Base-by-base conservation (phyloP, 2,797 vertebrate species). In the Coccyzus lansbergi region DNA sequence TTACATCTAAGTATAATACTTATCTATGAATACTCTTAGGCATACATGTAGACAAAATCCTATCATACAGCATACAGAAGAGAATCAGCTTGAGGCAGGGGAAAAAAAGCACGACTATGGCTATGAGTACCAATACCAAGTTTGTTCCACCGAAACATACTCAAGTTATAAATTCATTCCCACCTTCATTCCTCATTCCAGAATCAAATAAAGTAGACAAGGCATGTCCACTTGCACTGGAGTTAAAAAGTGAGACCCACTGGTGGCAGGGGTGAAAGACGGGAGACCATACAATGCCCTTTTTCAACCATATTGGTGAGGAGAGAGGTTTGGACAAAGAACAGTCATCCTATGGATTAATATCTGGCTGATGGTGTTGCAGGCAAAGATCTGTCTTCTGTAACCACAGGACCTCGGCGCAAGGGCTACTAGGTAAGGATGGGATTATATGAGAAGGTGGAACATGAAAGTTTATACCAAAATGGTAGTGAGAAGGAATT, bases 221-320 rank as follows among this genome's bases (percentile, higher is more conserved):
- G 21, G 6, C 9, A 48, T 16, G 3, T 29, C 26, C 2, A 1
- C 22, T 10, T 33, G 24, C 42, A 34, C 36, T 11, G 7, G 8
- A 71, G 6, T 64, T 19, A 71, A 63, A 38, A 78, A 46, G 8
- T 9, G 75, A 34, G 19, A 51, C 7, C n/a, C 4, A 0, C 3
- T 20, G 21, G 8, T 33, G 20, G 15, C 18, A 71, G 68, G 6
- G 20, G 18, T 58, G 46, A 67, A 77, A 71, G 18, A 13, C 17
- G 9, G 2, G 3, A 4, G 3, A 6, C 10, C 26, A 44, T 6
- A 9, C 8, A 3, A 4, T 33, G 11, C 10, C 25, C 20, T 75
- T 26, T 38, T 44, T 78, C 34, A 59, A n/a, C 5, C 18, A 3
- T 63, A 6, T 1, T 38, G 11, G 7, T 64, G 15, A 62, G 10